A percentile compares a stretch with the other conserved stretches of the same genome.
phyloP scores from a whole-genome alignment of 2,888 invertebrate genomes.

The Lycia hirtaria region DNA sequence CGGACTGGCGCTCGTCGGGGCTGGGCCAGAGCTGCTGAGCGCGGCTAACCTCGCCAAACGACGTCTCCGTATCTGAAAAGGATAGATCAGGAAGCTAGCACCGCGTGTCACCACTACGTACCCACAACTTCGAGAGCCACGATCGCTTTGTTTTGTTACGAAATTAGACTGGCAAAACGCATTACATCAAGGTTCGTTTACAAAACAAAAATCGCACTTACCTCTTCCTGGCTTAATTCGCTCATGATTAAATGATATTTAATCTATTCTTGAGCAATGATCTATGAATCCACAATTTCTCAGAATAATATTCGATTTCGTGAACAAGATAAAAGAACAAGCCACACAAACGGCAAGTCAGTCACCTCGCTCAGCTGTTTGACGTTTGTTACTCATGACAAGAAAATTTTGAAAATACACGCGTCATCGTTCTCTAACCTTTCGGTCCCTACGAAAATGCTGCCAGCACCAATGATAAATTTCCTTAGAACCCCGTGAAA shows the following conservation, averaged over 20 bases:
- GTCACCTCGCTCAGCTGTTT: constrained; percentile 84
- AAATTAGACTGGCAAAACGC: constrained; percentile 83
- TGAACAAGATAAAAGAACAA: constrained; percentile 71
- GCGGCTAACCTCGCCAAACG: constrained; percentile 90
- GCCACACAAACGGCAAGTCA: constrained; percentile 81
- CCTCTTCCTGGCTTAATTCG: constrained; percentile 96
- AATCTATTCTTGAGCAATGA: constrained; percentile 52
- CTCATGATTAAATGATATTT: constrained; percentile 86
- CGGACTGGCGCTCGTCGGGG: constrained; percentile 77
- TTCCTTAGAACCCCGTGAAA: neutral
- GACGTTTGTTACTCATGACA: constrained; percentile 80
- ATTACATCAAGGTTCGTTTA: constrained; percentile 74
- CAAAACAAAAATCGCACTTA: constrained; percentile 83
- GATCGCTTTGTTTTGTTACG: constrained; percentile 84
- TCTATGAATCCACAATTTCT: constrained; percentile 59
- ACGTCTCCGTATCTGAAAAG: constrained; percentile 89
- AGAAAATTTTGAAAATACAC: constrained; percentile 83
- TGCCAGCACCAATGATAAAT: neutral
- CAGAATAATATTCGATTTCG: constrained; percentile 63
- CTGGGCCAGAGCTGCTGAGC: constrained; percentile 81
- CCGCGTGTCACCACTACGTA: constrained; percentile 63
- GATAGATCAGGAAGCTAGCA: constrained; percentile 50
- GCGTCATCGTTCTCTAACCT: constrained; percentile 73
- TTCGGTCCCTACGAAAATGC: neutral
- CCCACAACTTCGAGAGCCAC: constrained; percentile 63